Evolutionary conservation across 2,888 invertebrate genomes (phyloP), one percentile per base, ranked within the genome.

Genomic region (Harpalus rubripes): DNA sequence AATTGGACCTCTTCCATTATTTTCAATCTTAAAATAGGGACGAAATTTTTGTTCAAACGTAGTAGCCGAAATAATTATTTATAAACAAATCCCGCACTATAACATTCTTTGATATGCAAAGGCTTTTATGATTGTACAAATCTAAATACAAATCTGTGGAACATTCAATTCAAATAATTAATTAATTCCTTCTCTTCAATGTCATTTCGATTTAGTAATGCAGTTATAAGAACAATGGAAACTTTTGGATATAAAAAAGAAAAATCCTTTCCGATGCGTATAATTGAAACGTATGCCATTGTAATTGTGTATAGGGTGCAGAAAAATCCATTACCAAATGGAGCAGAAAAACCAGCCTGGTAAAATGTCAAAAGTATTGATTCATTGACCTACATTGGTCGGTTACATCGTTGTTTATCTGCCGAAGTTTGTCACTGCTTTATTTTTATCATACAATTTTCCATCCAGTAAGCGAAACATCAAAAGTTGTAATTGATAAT

Each of bases 341-440:
- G 44, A 74, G 4, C 44, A 44, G 26, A 44, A 18, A 74, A 44
- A 74, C 15, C 32, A 44, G 76, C 32, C 32, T 15, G 78, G 58
- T 78, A 56, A 78, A 78, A 78, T 78, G 58, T 78, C 78, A 78
- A 78, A 78, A 78, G 78, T 78, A 78, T 78, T 78, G 78, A 78
- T 78, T 78, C 78, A 56, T 18, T 58, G 72, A 41, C 72, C 72
- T 74, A 74, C 72, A 74, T 74, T 22, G 44, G 15, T 39, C 15
- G 65, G 65, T 12, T 63, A 63, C 26, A 63, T 68, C 32, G 68
- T 18, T 74, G 72, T 74, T 74, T 74, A 74, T 44, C 72, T 18
- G 39, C 18, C 18, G 16, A 68, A 68, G 22, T 41, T 68, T 68
- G 68, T 39, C 68, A 32, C 18, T 6, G 63, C 12, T 68, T 68